Percentiles rank a stretch among this genome's conserved stretches.
Conservation (phyloP, 2,888 invertebrate genomes). For the Carabus problematicus region DNA sequence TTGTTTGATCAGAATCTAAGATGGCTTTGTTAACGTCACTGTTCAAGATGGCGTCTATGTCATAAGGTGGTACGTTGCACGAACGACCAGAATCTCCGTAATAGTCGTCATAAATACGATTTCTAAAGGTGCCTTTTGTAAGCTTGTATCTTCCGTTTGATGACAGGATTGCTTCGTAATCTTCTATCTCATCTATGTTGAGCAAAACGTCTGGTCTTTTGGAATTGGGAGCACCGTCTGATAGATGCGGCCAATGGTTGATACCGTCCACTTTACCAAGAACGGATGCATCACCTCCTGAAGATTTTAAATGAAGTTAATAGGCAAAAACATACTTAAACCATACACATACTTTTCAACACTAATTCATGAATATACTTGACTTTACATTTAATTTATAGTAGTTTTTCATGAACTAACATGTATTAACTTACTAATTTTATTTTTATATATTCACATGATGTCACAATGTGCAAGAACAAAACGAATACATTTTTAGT, state of each 20-base stretch:
- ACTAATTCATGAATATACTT: constrained; percentile 18
- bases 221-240: constrained; percentile 44
- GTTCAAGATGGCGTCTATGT: constrained; percentile 26
- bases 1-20: neutral
- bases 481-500: no score
- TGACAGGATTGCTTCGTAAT: constrained; percentile 55
- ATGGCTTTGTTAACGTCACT: constrained; percentile 39
- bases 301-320: constrained; percentile 15
- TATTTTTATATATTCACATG: no score
- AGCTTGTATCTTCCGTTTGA: constrained; percentile 53
- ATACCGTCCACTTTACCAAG: constrained; percentile 55
- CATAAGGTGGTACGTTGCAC: constrained; percentile 14
- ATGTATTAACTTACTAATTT: neutral
- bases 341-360: constrained; percentile 8
- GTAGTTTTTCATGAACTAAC: neutral
- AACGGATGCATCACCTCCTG: constrained; percentile 56
- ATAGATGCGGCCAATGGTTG: constrained; percentile 55
- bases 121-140: constrained; percentile 50
- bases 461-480: no score
- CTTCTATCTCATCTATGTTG: constrained; percentile 55
- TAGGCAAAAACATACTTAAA: no score
- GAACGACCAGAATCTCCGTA: constrained; percentile 29
- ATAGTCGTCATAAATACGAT: constrained; percentile 31
- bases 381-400: constrained; percentile 17
- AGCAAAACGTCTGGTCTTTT: constrained; percentile 49